These are phyloP conservation scores for human DNA, from an alignment of 2,113 vertebrate species.

Conservation along the genomic window DNA sequence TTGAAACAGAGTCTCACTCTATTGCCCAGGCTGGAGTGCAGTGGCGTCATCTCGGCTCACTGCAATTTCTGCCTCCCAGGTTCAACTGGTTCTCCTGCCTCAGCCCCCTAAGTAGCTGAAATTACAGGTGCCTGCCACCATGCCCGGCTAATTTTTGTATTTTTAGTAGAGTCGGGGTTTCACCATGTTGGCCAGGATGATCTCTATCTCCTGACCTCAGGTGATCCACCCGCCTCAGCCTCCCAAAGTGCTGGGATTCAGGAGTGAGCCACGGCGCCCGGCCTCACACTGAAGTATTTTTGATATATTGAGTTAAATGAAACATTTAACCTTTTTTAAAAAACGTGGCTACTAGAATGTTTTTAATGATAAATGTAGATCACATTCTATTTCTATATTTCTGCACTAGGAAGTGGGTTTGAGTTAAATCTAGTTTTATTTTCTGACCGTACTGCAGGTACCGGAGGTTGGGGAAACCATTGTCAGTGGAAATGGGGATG, in stretches of 20 bases:
- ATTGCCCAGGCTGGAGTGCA: neutral
- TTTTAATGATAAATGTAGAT: neutral
- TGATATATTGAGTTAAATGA: neutral
- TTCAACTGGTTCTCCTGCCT: neutral
- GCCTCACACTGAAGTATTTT: neutral
- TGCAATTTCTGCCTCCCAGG: neutral
- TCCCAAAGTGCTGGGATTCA: too few species aligned
- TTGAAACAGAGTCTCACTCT: neutral
- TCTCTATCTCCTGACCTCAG: too few species aligned
- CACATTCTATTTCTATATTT: neutral
- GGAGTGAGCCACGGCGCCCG: accelerated
- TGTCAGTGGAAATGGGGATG: neutral
- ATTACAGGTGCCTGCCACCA: neutral
- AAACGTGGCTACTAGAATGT: neutral
- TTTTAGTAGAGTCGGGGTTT: neutral
- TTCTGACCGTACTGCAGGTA: neutral
- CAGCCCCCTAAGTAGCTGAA: neutral
- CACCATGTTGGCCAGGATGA: neutral
- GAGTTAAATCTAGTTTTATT: neutral
- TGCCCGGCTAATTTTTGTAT: neutral
- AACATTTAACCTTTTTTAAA: neutral
- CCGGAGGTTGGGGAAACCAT: neutral
- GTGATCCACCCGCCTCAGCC: too few species aligned
- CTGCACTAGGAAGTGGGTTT: neutral
- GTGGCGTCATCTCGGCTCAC: neutral